Evolutionary conservation across 2,888 invertebrate genomes (phyloP).

Genomic region (Dryococelus australis): DNA sequence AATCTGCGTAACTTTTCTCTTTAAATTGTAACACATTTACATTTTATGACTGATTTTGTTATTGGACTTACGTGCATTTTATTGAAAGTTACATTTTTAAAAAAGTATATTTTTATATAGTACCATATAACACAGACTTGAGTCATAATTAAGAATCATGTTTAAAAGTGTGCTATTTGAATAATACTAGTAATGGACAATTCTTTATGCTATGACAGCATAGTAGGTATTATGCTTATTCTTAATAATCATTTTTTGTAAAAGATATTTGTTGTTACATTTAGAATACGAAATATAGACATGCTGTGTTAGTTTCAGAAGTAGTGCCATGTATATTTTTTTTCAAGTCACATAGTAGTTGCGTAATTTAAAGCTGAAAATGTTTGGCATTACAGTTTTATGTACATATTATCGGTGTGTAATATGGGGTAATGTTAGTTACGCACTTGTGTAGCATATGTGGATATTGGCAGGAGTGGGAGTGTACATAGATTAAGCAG

Average conservation of each 20-base stretch:
- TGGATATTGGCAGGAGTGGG: too few relatives aligned
- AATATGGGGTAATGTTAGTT: too few relatives aligned
- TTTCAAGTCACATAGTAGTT: too few relatives aligned
- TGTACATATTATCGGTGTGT: too few relatives aligned
- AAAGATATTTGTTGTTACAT: background rate
- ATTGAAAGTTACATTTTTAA: background rate
- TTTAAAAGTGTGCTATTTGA: background rate
- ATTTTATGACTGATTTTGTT: background rate
- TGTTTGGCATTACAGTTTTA: too few relatives aligned
- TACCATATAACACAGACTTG: background rate
- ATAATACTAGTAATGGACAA: background rate
- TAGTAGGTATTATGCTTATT: background rate
- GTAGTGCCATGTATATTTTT: too few relatives aligned
- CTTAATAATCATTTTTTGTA: background rate
- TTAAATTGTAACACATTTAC: background rate
- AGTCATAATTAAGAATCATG: background rate
- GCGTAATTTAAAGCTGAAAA: too few relatives aligned
- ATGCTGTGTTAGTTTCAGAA: too few relatives aligned
- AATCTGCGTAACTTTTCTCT: background rate
- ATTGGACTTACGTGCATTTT: background rate
- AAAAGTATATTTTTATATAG: background rate
- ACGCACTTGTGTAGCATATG: too few relatives aligned
- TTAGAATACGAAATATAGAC: background rate
- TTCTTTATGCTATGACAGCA: background rate
- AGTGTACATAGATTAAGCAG: too few relatives aligned